These are phyloP conservation scores for Whitmania pigra DNA, from an alignment of 1,140 invertebrate genomes.

Conservation along the genomic window DNA sequence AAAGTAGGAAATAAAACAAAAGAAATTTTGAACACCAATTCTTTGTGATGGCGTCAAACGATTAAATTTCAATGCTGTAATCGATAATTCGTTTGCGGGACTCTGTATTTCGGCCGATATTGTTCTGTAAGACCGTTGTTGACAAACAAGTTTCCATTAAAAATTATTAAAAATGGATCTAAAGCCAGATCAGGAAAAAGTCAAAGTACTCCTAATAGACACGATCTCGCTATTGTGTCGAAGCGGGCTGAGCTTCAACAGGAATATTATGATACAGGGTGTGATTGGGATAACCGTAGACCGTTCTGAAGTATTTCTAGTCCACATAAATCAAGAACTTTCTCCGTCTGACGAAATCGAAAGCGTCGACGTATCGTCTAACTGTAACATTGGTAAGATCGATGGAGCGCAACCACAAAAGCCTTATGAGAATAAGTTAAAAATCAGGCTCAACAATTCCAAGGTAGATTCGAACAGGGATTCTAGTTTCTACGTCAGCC, in stretches of 20 bases:
- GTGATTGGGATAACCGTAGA: conserved; percentile 16
- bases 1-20: too few species aligned
- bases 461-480: conserved; percentile 1
- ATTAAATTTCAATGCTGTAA: too few species aligned
- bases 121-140: too few species aligned
- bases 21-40: too few species aligned
- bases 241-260: conserved; percentile 12
- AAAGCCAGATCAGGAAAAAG: conserved; percentile 16
- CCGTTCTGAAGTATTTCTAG: conserved; percentile 14
- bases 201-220: conserved; percentile 10
- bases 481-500: background rate
- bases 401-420: too few species aligned
- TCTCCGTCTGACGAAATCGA: conserved; percentile 2
- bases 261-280: conserved; percentile 10
- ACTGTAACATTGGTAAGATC: too few species aligned
- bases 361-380: background rate
- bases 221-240: conserved; percentile 16
- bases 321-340: conserved; percentile 15
- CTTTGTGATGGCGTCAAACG: too few species aligned
- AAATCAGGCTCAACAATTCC: background rate
- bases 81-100: too few species aligned
- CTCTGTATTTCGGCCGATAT: too few species aligned
- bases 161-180: conserved; percentile 5
- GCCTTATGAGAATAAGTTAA: background rate
- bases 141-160: too few species aligned